These are phyloP conservation scores for Centroberyx gerrardi DNA, from an alignment of 2,797 vertebrate species.

Conservation along the genomic window DNA sequence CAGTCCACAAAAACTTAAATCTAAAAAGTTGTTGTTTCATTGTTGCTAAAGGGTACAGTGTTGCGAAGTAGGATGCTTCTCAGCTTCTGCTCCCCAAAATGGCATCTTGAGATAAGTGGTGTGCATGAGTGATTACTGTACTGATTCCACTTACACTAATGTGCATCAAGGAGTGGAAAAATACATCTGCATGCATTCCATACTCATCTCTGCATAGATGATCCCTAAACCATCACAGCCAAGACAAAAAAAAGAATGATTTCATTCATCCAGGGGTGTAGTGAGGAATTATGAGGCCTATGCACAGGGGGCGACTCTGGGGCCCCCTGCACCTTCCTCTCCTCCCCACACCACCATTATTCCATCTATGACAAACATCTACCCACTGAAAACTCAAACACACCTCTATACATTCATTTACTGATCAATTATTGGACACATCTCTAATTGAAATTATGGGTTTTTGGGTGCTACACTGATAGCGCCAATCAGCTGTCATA, in stretches of 20 bases:
- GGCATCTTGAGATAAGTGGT: constrained; percentile 32
- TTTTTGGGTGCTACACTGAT: too few species aligned
- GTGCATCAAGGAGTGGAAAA: constrained; percentile 19
- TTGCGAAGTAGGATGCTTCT: constrained; percentile 12
- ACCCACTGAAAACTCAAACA: too few species aligned
- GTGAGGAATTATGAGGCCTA: too few species aligned
- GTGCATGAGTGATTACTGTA: constrained; percentile 19
- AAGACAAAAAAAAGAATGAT: not conserved
- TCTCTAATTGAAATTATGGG: too few species aligned
- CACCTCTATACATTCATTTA: too few species aligned
- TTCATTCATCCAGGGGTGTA: too few species aligned
- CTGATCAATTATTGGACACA: too few species aligned
- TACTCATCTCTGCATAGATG: not conserved
- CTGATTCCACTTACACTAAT: constrained; percentile 26
- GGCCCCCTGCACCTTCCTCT: too few species aligned
- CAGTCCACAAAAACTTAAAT: constrained; percentile 38
- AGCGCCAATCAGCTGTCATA: too few species aligned
- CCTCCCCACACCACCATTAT: too few species aligned
- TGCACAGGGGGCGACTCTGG: too few species aligned
- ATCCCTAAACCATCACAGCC: constrained; percentile 1
- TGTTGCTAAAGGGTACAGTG: constrained; percentile 31
- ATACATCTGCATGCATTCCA: constrained; percentile 5
- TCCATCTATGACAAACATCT: too few species aligned
- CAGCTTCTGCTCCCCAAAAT: constrained; percentile 14
- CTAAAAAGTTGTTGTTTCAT: constrained; percentile 58